These are phyloP conservation scores for Delichon dasypus DNA, from an alignment of 2,797 vertebrate genomes.

Conservation along the genomic window DNA sequence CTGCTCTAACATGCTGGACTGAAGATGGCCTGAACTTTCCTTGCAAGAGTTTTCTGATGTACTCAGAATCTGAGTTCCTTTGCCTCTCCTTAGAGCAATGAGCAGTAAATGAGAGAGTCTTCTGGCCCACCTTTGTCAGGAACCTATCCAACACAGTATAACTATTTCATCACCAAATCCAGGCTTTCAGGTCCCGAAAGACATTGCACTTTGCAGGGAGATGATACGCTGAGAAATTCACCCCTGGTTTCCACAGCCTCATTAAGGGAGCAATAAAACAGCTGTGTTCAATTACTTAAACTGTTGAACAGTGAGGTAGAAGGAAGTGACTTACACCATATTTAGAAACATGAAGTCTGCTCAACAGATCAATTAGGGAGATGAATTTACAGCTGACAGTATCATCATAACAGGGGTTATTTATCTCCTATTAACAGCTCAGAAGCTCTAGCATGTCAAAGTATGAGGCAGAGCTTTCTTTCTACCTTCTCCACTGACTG, in stretches of 20 bases:
- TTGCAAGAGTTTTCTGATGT: not conserved
- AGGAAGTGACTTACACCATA: not conserved
- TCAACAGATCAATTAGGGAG: not conserved
- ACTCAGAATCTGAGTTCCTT: not conserved
- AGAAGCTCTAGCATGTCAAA: not conserved
- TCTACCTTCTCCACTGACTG: not conserved
- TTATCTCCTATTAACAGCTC: not conserved
- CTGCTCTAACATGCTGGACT: accelerated
- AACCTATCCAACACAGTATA: not conserved
- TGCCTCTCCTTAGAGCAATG: not conserved
- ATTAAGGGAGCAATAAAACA: conserved; percentile 33
- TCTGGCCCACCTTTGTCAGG: not conserved
- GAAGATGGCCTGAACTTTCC: not conserved
- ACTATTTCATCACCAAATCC: not conserved
- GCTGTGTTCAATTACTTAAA: conserved; percentile 27
- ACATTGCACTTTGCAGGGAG: not conserved
- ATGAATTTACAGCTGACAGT: not conserved
- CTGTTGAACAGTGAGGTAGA: conserved; percentile 17
- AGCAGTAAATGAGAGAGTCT: not conserved
- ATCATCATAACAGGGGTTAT: not conserved
- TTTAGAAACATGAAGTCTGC: conserved; percentile 8
- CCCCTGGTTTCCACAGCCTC: not conserved
- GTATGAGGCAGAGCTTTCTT: not conserved
- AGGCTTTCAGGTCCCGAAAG: not conserved
- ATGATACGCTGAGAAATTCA: not conserved